Evolutionary conservation across 2,113 vertebrate species (phyloP).

Genomic region (Apteryx owenii): DNA sequence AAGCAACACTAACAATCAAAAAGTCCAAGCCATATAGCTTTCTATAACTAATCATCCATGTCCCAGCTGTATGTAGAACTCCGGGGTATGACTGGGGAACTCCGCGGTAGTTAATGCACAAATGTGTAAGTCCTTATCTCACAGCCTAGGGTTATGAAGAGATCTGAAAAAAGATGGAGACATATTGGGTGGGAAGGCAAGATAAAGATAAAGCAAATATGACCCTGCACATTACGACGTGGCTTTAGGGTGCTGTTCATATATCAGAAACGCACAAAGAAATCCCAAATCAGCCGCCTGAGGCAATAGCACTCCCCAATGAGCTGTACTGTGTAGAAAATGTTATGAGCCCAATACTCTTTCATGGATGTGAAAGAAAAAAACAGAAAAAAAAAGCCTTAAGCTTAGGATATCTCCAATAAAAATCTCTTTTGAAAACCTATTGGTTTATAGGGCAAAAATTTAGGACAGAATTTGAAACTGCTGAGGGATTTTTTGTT

Average conservation of each 20-base stretch:
- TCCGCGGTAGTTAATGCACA: neutral
- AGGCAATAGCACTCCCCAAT: neutral
- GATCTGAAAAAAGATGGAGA: neutral
- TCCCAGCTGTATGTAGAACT: accelerated
- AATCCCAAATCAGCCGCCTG: neutral
- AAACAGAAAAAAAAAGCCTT: neutral
- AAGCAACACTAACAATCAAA: neutral
- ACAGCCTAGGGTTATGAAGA: neutral
- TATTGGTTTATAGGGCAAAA: neutral
- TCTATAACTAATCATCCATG: neutral
- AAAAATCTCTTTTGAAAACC: neutral
- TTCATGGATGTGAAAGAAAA: neutral
- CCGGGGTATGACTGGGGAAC: neutral
- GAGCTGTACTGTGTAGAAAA: neutral
- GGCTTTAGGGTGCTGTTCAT: neutral
- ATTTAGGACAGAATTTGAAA: neutral
- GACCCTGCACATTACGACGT: neutral
- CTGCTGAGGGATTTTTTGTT: neutral
- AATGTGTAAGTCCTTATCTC: neutral
- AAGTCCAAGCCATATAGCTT: neutral
- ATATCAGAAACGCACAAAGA: neutral
- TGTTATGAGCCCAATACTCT: neutral
- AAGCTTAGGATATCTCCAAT: neutral
- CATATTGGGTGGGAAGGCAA: neutral
- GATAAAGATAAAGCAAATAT: neutral